Percentiles rank a stretch among this genome's conserved stretches.
phyloP scores from a whole-genome alignment of 2,113 vertebrate genomes.

The Pipa parva region DNA sequence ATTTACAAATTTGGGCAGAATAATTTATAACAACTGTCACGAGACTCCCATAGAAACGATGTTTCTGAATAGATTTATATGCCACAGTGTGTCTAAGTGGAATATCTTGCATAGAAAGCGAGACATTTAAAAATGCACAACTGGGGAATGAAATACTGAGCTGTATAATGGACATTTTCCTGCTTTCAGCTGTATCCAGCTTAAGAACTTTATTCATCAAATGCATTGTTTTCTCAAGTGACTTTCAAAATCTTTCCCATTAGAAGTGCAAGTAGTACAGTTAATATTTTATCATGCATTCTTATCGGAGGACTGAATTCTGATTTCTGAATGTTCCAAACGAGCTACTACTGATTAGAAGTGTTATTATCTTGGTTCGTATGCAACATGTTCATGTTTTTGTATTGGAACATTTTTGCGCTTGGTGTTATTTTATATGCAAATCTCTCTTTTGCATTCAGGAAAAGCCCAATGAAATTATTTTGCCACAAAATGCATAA shows the following conservation, averaged over 20 bases:
- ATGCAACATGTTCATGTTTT: too few species aligned
- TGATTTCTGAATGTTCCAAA: neutral
- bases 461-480: neutral
- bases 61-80: conserved; percentile 32
- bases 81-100: conserved; percentile 35
- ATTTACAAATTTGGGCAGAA: conserved; percentile 35
- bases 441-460: neutral
- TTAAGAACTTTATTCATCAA: conserved; percentile 21
- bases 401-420: neutral
- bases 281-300: neutral
- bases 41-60: conserved; percentile 35
- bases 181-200: neutral
- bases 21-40: conserved; percentile 37
- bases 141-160: conserved; percentile 12
- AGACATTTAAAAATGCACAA: conserved; percentile 36
- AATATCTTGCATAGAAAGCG: conserved; percentile 37
- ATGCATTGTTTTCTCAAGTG: conserved; percentile 31
- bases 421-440: neutral
- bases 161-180: conserved; percentile 28
- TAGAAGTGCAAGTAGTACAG: neutral
- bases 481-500: neutral
- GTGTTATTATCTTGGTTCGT: neutral
- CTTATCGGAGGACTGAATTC: neutral
- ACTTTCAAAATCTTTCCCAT: neutral
- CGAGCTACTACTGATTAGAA: neutral